Evolutionary conservation across 2,113 vertebrate species (phyloP).

Genomic region (Motacilla alba): DNA sequence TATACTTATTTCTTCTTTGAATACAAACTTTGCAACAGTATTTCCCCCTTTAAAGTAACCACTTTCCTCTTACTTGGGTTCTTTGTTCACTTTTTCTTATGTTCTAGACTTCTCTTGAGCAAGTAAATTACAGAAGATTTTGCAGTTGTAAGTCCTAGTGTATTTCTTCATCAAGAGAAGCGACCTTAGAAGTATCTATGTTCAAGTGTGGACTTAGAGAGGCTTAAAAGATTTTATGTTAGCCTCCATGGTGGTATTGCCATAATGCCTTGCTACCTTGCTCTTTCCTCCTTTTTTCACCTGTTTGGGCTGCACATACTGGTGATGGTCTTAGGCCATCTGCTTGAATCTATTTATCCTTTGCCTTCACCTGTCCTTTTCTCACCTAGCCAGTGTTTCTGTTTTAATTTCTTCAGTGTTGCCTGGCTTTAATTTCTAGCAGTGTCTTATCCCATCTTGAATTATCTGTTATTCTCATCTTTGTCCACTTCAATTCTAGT

Average conservation of each 20-base stretch:
- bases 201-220: background rate
- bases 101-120: background rate
- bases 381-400: background rate
- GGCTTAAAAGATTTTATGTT: background rate
- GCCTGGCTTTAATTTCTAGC: background rate
- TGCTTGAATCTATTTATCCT: background rate
- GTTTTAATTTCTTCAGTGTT: background rate
- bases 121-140: background rate
- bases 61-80: background rate
- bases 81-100: background rate
- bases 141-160: background rate
- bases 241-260: background rate
- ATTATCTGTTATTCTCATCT: background rate
- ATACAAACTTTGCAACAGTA: background rate
- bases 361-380: background rate
- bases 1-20: background rate
- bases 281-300: background rate
- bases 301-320: background rate
- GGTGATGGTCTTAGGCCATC: background rate
- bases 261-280: background rate
- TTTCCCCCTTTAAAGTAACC: background rate
- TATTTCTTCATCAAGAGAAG: background rate
- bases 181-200: background rate
- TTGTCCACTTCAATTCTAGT: background rate
- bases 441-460: background rate